phyloP scores from a whole-genome alignment of 2,888 invertebrate species.

The Eilema caniola region DNA sequence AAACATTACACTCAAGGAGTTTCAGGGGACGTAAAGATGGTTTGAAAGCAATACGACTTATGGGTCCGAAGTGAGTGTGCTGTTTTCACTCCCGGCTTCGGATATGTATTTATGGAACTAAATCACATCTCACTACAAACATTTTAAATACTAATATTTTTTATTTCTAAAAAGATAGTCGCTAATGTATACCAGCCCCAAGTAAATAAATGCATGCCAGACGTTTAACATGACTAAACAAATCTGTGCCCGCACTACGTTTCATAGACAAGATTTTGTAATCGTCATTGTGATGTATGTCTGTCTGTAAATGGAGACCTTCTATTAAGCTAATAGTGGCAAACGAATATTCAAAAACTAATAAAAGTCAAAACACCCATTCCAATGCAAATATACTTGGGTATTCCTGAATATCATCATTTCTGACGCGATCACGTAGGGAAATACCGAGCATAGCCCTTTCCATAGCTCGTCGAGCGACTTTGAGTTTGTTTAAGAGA shows the following conservation, averaged over 20 bases:
- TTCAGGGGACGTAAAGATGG: neutral
- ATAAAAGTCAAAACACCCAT: no score
- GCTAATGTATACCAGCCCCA: constrained; percentile 22
- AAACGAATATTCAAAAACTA: neutral
- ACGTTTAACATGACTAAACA: constrained; percentile 27
- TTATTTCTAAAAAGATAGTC: neutral
- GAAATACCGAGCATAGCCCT: no score
- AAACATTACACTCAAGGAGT: neutral
- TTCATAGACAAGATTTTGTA: constrained; percentile 31
- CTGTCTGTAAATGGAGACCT: neutral
- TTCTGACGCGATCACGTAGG: no score
- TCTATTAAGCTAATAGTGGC: neutral
- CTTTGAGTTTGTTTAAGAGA: no score
- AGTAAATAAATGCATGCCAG: constrained; percentile 12
- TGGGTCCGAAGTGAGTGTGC: no score
- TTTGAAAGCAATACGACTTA: no score
- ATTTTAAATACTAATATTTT: neutral
- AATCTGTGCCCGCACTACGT: constrained; percentile 32
- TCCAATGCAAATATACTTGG: no score
- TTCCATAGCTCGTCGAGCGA: no score
- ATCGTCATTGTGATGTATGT: constrained; percentile 24
- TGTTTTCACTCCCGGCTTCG: no score
- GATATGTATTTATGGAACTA: no score
- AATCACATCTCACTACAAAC: no score
- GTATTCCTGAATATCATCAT: no score